Base-by-base conservation (phyloP, 2,888 invertebrate species). In the Diplolepis rosae region DNA sequence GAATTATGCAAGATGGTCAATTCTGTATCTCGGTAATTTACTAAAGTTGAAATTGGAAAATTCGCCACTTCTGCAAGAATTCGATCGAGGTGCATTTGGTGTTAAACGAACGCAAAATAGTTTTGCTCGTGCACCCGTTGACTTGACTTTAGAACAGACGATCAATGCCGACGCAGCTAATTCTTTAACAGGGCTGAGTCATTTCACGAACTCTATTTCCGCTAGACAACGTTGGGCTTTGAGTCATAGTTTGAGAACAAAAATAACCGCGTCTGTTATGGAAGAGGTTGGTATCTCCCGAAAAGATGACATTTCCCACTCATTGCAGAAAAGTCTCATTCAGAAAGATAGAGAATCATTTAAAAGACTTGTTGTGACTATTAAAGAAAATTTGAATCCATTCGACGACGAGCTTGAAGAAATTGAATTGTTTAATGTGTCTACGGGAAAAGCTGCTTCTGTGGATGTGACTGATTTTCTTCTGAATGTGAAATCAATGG, bases 361-460 rank as follows among this genome's bases (percentile, higher is more conserved):
- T 0, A 4, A 71, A 0, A 80, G 69, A 74, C 81, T 81, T 3
- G 77, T 80, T 71, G 54, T 77, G 50, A 72, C 77, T 27, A 77
- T 81, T 4, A 78, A 76, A 75, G 18, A 71, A 7, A 70, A 70
- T 15, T 67, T 82, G 71, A 80, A 82, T 77, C 84, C 79, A 13
- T 83, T 84, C 52, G 70, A 69, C 77, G 71, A 75, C 5, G 48
- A 11, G 4, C 71, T 81, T 28, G 79, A 80, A 66, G 71, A 74
- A 76, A 56, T 78, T 45, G n/a, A 24, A 24, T 30, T 83, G 35
- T 83, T 82, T 28, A 82, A 83, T 22, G 73, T 84, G 80, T 84
- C 83, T 22, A 84, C 84, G 50, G 83, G 86, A 56, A 83, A 83
- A 73, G 83, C 83, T 48, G 81, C 83, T 71, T 83, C 82, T 45